Evolutionary conservation across 2,113 vertebrate species (phyloP), one percentile per base, ranked within the genome.

Genomic region (Pteropus alecto): DNA sequence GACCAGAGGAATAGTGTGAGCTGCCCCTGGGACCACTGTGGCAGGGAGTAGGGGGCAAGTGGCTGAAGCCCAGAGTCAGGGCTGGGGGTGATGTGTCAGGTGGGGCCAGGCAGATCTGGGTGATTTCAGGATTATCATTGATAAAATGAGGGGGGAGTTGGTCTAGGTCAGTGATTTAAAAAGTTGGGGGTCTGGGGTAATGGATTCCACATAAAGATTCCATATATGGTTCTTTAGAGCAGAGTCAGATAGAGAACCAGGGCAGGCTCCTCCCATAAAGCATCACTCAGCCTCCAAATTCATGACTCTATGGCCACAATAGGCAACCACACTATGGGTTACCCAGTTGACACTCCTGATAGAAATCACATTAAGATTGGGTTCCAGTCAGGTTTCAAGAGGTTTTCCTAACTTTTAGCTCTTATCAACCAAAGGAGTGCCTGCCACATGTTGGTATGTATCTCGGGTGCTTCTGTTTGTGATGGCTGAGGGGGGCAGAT

Each of bases 381-480:
- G 7, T 71, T 43, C 30, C 51, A n/a, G 65, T 70, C n/a, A 61
- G 65, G 38, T 92, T 74, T 87, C 48, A 73, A 60, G 54, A 83
- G n/a, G 5, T 6, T 70, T 70, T 65, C 38, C 67, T 65, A 56
- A 54, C 14, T 14, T 26, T 24, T 35, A 65, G 87, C 43, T 22
- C 30, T 35, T 19, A 15, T 16, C 51, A 15, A 56, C 4, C 71
- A 46, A 21, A 48, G 33, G 12, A 12, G 13, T 43, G 22, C 38
- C 8, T 93, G 90, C 19, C 15, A 33, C 2, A 2, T 1, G 3
- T 0, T 54, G 8, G 7, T 2, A 3, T 18, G 51, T 35, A 1
- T 24, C 5, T 70, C 73, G 67, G 82, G 30, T 16, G 12, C 22
- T 18, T 51, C 33, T 54, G 43, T 56, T n/a, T 24, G 18, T 15